Conservation (phyloP, 2,888 invertebrate species). For the Microctonus hyperodae region DNA sequence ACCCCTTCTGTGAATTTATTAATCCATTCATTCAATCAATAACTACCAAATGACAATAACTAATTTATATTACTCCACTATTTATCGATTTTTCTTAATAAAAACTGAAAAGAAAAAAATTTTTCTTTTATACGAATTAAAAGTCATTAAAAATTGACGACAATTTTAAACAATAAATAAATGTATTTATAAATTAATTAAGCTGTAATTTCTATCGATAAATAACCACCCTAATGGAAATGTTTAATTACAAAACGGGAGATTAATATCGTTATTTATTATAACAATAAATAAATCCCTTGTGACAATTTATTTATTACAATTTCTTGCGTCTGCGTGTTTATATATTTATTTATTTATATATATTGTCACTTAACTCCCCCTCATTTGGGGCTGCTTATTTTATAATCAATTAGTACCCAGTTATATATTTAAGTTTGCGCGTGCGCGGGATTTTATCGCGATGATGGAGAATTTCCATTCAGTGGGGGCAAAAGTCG, state of each 20-base stretch:
- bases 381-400: slow-evolving; percentile 47
- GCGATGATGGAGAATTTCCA: slow-evolving; percentile 1
- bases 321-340: slow-evolving; percentile 12
- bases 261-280: slow-evolving; percentile 14
- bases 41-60: background rate
- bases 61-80: no score
- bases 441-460: slow-evolving; percentile 35
- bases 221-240: no score
- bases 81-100: no score
- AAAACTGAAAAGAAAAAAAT: no score
- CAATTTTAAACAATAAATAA: no score
- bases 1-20: slow-evolving; percentile 12
- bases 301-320: slow-evolving; percentile 1
- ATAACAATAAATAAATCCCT: background rate
- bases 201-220: no score
- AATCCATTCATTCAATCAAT: background rate
- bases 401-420: slow-evolving; percentile 61
- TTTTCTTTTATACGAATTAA: no score
- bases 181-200: no score
- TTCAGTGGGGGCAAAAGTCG: slow-evolving; percentile 43
- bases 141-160: no score
- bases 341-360: no score
- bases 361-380: slow-evolving; percentile 16
- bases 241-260: slow-evolving; percentile 11
- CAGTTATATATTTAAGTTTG: slow-evolving; percentile 58